Conservation (phyloP, 2,113 vertebrate species). For the Erpornis zantholeuca region DNA sequence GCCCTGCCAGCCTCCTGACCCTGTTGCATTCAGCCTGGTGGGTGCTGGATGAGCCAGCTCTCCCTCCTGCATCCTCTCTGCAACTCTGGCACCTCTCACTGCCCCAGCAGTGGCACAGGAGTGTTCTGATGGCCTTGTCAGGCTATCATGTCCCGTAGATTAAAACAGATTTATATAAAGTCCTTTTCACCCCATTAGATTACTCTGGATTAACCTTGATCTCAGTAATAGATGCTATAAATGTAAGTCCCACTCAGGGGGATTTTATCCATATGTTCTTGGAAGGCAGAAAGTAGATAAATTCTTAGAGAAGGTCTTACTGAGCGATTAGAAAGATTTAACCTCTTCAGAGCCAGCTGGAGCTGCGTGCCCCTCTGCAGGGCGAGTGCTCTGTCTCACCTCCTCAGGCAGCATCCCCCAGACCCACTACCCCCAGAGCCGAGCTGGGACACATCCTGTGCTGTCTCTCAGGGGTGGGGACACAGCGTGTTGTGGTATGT, state of each 20-base stretch:
- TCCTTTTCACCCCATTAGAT: conserved; percentile 68
- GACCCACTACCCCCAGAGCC: fast-evolving
- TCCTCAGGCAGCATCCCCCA: background rate
- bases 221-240: conserved; percentile 68
- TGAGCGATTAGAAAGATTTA: conserved; percentile 55
- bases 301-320: conserved; percentile 60
- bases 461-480: background rate
- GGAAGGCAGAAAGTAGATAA: conserved; percentile 64
- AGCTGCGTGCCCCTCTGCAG: fast-evolving
- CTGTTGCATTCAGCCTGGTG: fast-evolving
- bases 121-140: conserved; percentile 32
- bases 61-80: background rate
- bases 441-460: background rate
- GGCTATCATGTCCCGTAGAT: conserved; percentile 45
- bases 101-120: fast-evolving
- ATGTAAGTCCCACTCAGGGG: conserved; percentile 61
- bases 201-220: conserved; percentile 70
- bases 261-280: conserved; percentile 69
- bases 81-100: background rate
- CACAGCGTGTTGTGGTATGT: fast-evolving
- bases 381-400: background rate
- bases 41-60: background rate
- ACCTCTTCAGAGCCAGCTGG: conserved; percentile 1
- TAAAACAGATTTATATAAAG: conserved; percentile 62
- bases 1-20: background rate